phyloP scores from a whole-genome alignment of 2,888 invertebrate genomes.

The Spisula subtruncata region DNA sequence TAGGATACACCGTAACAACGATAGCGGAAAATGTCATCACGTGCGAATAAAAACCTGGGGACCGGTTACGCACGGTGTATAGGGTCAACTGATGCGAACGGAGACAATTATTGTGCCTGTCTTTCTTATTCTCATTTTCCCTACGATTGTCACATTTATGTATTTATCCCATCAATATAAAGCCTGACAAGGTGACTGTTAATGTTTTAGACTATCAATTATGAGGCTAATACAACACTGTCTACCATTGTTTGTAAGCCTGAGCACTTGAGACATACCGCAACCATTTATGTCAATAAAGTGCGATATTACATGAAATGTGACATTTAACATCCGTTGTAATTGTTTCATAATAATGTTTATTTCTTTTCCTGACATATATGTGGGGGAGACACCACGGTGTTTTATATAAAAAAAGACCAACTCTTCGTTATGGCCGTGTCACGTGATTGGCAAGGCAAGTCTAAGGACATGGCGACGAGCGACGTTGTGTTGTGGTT shows the following conservation, averaged over 20 bases:
- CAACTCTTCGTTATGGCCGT: not conserved
- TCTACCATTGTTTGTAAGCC: conserved; percentile 24
- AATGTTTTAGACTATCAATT: conserved; percentile 24
- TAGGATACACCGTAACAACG: too few relatives aligned
- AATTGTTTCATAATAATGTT: conserved; percentile 67
- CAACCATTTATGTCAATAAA: conserved; percentile 52
- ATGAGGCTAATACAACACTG: conserved; percentile 24
- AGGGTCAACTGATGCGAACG: conserved; percentile 5
- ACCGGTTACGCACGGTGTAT: not conserved
- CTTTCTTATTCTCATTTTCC: conserved; percentile 8
- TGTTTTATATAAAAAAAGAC: conserved; percentile 2
- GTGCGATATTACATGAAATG: conserved; percentile 50
- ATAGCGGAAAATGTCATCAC: not conserved
- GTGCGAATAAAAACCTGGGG: not conserved
- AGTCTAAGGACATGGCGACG: not conserved
- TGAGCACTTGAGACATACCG: conserved; percentile 15
- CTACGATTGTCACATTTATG: conserved; percentile 14
- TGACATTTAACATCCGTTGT: conserved; percentile 65
- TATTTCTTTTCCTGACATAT: conserved; percentile 56
- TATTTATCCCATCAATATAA: conserved; percentile 20
- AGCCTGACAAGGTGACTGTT: conserved; percentile 15
- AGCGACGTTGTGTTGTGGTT: not conserved
- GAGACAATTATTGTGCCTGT: not conserved
- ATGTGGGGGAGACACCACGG: conserved; percentile 37
- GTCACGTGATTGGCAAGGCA: not conserved